Percentiles rank a stretch among this genome's conserved stretches.
These are phyloP conservation scores for Sinohyriopsis cumingii DNA, from an alignment of 2,888 invertebrate genomes.

Conservation along the genomic window DNA sequence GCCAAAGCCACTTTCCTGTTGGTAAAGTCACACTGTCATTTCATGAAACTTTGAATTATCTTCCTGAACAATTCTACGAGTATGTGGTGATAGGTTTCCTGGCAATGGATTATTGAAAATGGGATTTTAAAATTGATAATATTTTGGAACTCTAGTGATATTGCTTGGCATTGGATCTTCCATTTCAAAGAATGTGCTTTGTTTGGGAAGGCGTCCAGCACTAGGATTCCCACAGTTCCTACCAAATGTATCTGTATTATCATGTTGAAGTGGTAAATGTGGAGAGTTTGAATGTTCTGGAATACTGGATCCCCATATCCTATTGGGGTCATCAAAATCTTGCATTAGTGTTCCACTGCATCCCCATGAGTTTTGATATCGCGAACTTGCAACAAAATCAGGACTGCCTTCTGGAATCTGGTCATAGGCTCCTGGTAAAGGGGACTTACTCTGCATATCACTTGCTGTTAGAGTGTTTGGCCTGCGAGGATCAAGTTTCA, in stretches of 20 bases:
- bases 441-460: slow-evolving; percentile 70
- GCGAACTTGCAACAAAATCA: slow-evolving; percentile 35
- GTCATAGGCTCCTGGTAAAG: slow-evolving; percentile 52
- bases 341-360: slow-evolving; percentile 34
- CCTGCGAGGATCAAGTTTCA: slow-evolving; percentile 53
- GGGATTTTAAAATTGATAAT: slow-evolving; percentile 45
- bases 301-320: slow-evolving; percentile 43
- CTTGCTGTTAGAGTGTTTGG: slow-evolving; percentile 67
- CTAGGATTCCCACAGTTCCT: slow-evolving; percentile 41
- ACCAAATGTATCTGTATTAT: slow-evolving; percentile 34
- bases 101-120: slow-evolving; percentile 35
- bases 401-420: slow-evolving; percentile 37
- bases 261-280: slow-evolving; percentile 33
- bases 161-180: slow-evolving; percentile 74
- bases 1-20: slow-evolving; percentile 96
- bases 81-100: slow-evolving; percentile 41
- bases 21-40: slow-evolving; percentile 85
- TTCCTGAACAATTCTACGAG: slow-evolving; percentile 47
- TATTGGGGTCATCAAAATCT: slow-evolving; percentile 31
- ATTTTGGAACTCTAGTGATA: slow-evolving; percentile 57
- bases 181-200: slow-evolving; percentile 78
- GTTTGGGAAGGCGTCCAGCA: slow-evolving; percentile 64
- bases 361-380: slow-evolving; percentile 33
- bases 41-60: slow-evolving; percentile 73
- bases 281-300: slow-evolving; percentile 39